Evolutionary conservation across 2,888 invertebrate genomes (phyloP).

Genomic region (Polymixis flavicincta): DNA sequence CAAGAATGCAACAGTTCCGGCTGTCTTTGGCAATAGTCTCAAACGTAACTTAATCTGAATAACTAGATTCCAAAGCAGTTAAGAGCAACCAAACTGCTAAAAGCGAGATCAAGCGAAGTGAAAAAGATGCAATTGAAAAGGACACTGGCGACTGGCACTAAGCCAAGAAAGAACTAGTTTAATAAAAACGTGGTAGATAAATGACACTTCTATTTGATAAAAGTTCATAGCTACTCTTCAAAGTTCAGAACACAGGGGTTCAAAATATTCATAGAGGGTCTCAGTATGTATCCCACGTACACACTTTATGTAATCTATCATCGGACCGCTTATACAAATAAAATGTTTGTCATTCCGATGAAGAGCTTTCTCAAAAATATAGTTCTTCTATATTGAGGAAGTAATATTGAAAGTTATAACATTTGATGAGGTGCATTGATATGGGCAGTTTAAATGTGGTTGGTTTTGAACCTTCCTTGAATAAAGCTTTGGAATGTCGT

Average conservation of each 20-base stretch:
- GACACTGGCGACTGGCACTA: slow-evolving; percentile 33
- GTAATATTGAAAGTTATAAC: slow-evolving; percentile 58
- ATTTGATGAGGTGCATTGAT: slow-evolving; percentile 47
- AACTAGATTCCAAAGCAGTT: slow-evolving; percentile 44
- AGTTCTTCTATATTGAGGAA: slow-evolving; percentile 66
- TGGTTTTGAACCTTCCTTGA: not conserved
- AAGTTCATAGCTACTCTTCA: slow-evolving; percentile 18
- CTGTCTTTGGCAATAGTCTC: not conserved
- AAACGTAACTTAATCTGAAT: slow-evolving; percentile 46
- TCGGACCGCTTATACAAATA: slow-evolving; percentile 43
- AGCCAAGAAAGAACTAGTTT: slow-evolving; percentile 39
- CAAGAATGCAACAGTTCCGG: slow-evolving; percentile 14
- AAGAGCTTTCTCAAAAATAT: slow-evolving; percentile 63
- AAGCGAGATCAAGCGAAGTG: slow-evolving; percentile 38
- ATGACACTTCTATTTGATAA: slow-evolving; percentile 15
- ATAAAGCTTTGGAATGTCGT: no score
- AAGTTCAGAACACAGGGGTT: slow-evolving; percentile 36
- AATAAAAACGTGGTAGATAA: slow-evolving; percentile 16
- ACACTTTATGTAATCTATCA: slow-evolving; percentile 58
- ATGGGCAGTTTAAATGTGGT: slow-evolving; percentile 29
- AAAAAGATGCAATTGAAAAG: slow-evolving; percentile 55
- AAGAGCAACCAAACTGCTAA: slow-evolving; percentile 36
- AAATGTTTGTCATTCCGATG: slow-evolving; percentile 66
- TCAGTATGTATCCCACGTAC: slow-evolving; percentile 56
- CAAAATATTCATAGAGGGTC: slow-evolving; percentile 35